phyloP scores from a whole-genome alignment of 2,888 invertebrate species.

The Doris montereyensis region DNA sequence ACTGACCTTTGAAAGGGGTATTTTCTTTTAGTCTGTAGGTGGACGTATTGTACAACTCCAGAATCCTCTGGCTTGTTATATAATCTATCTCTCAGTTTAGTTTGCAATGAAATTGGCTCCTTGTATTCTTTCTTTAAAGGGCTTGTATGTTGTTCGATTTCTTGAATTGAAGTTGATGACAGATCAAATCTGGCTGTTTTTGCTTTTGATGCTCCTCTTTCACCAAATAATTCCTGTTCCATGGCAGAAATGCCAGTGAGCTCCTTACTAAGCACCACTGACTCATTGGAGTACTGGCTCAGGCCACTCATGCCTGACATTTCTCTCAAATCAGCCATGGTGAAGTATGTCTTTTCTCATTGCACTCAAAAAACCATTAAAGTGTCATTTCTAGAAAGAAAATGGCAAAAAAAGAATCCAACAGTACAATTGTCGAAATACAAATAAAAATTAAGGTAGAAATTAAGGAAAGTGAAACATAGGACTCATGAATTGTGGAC shows the following conservation, averaged over 20 bases:
- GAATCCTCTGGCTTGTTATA: slow-evolving; percentile 61
- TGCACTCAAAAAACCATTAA: too few species aligned
- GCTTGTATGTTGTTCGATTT: slow-evolving; percentile 41
- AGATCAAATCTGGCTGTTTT: slow-evolving; percentile 32
- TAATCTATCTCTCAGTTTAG: slow-evolving; percentile 57
- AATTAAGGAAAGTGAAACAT: too few species aligned
- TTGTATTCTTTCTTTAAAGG: slow-evolving; percentile 36
- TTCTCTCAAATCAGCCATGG: slow-evolving; percentile 44
- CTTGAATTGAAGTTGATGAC: slow-evolving; percentile 22
- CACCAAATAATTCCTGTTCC: slow-evolving; percentile 33
- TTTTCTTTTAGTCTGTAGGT: slow-evolving; percentile 36
- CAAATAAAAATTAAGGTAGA: too few species aligned
- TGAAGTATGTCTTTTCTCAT: too few species aligned
- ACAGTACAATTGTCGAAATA: too few species aligned
- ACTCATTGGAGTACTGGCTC: slow-evolving; percentile 57
- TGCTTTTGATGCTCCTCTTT: slow-evolving; percentile 19
- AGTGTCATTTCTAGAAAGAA: too few species aligned
- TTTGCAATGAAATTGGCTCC: slow-evolving; percentile 46
- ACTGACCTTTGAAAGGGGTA: too few species aligned
- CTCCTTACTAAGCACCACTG: slow-evolving; percentile 58
- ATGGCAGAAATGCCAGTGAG: slow-evolving; percentile 48
- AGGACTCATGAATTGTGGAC: too few species aligned
- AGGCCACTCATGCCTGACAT: slow-evolving; percentile 54
- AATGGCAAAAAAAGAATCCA: too few species aligned
- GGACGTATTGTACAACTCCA: slow-evolving; percentile 51